Conservation (phyloP, 2,797 vertebrate species). For the Epinephelus coioides region DNA sequence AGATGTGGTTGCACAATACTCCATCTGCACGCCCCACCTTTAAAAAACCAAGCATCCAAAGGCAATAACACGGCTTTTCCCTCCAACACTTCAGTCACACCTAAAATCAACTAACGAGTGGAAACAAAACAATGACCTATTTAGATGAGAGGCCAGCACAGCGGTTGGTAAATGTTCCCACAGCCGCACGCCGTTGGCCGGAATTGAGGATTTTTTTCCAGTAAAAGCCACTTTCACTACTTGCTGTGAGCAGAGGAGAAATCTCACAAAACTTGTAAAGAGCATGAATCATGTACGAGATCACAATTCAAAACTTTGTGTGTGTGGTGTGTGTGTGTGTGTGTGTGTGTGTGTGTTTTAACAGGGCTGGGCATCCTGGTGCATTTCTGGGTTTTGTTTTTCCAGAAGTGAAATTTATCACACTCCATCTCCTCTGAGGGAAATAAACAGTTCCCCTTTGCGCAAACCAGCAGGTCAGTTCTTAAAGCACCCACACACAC, state of each 20-base stretch:
- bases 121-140: conserved; percentile 76
- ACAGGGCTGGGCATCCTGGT: conserved; percentile 35
- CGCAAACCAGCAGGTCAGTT: conserved; percentile 50
- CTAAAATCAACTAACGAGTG: conserved; percentile 61
- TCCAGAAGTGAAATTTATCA: conserved; percentile 41
- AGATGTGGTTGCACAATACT: conserved; percentile 32
- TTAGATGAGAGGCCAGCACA: conserved; percentile 62
- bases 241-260: conserved; percentile 15
- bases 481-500: conserved; percentile 26
- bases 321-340: not conserved
- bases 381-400: conserved; percentile 61
- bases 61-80: conserved; percentile 46
- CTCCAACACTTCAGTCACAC: conserved; percentile 62
- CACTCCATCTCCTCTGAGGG: conserved; percentile 51
- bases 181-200: conserved; percentile 27
- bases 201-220: conserved; percentile 41
- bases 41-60: conserved; percentile 15
- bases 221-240: conserved; percentile 40
- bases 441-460: conserved; percentile 65
- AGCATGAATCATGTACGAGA: conserved; percentile 26
- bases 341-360: conserved; percentile 24
- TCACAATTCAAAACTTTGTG: conserved; percentile 28
- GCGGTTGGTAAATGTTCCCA: conserved; percentile 65
- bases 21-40: conserved; percentile 30
- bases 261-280: conserved; percentile 3